A percentile compares a stretch with the other conserved stretches of the same genome.
These are phyloP conservation scores for Dasyornis broadbenti DNA, from an alignment of 2,113 vertebrate species.

Conservation along the genomic window DNA sequence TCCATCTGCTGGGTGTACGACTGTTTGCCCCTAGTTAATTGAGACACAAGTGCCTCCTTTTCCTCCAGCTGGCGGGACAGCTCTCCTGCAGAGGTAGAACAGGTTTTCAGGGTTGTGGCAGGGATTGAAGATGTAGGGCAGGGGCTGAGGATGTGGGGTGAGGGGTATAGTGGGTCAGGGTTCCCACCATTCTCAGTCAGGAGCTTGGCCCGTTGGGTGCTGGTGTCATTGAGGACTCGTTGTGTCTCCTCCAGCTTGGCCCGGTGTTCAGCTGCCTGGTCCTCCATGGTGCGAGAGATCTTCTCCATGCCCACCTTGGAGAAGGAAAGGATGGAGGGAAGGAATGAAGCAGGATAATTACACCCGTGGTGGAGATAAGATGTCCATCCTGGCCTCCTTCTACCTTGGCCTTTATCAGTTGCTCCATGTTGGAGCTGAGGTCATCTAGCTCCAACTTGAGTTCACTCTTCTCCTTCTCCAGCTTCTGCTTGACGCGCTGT, in stretches of 20 bases:
- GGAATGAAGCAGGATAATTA: background rate
- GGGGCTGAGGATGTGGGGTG: background rate
- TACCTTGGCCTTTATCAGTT: conserved; percentile 77
- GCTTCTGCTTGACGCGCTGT: conserved; percentile 66
- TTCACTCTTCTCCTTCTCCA: conserved; percentile 77
- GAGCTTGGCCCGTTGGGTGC: conserved; percentile 83
- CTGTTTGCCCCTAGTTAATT: conserved; percentile 84
- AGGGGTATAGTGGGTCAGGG: background rate
- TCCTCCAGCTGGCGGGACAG: conserved; percentile 85
- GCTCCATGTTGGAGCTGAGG: conserved; percentile 82
- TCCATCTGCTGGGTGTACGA: conserved; percentile 88
- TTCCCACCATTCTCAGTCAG: conserved; percentile 83
- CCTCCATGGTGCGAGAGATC: conserved; percentile 84
- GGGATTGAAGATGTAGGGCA: background rate
- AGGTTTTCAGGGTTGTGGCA: background rate
- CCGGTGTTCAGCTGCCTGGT: conserved; percentile 85
- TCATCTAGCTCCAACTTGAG: conserved; percentile 1
- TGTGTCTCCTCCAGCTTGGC: conserved; percentile 82
- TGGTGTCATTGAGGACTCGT: conserved; percentile 77
- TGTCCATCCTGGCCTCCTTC: conserved; percentile 19
- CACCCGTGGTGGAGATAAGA: background rate
- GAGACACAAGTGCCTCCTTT: conserved; percentile 84
- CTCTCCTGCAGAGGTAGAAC: conserved; percentile 68
- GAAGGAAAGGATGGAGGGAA: background rate
- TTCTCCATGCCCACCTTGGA: conserved; percentile 73